Percentiles rank a stretch among this genome's conserved stretches.
Conservation (phyloP, 1,140 invertebrate species). For the Diorhabda elongata region DNA sequence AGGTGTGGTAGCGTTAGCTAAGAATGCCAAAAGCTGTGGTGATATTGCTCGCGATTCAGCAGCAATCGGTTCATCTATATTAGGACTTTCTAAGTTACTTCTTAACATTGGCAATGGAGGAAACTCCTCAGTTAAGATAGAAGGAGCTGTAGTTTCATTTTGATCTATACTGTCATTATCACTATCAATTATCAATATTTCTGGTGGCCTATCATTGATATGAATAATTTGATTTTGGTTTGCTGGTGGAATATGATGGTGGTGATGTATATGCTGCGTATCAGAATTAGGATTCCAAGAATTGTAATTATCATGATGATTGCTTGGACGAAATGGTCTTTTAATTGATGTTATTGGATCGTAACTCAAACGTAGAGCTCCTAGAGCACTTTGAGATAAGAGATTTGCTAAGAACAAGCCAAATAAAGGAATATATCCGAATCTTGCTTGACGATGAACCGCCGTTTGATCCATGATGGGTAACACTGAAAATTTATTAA, state of each 20-base stretch:
- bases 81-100: constrained; percentile 10
- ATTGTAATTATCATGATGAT: constrained; percentile 3
- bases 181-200: constrained; percentile 11
- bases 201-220: constrained; percentile 11
- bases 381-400: constrained; percentile 11
- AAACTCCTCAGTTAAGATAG: background rate
- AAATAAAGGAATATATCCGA: constrained; percentile 19
- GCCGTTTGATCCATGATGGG: constrained; percentile 2
- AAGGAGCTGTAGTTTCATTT: background rate
- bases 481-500: constrained; percentile 7
- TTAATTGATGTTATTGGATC: constrained; percentile 10
- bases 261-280: constrained; percentile 15
- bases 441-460: constrained; percentile 16
- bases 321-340: constrained; percentile 5
- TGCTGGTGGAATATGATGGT: constrained; percentile 17
- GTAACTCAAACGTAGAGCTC: constrained; percentile 16
- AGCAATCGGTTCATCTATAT: background rate
- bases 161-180: constrained; percentile 12
- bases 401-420: constrained; percentile 18
- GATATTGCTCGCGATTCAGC: constrained; percentile 12
- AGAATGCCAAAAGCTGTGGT: background rate
- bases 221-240: constrained; percentile 20
- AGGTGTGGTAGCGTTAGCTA: constrained; percentile 1
- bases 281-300: constrained; percentile 11
- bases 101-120: background rate